Evolutionary conservation across 64 coral and sea anemone genomes (phyloP), one percentile per base, ranked within the genome.

Genomic region (Anthopleura sola): DNA sequence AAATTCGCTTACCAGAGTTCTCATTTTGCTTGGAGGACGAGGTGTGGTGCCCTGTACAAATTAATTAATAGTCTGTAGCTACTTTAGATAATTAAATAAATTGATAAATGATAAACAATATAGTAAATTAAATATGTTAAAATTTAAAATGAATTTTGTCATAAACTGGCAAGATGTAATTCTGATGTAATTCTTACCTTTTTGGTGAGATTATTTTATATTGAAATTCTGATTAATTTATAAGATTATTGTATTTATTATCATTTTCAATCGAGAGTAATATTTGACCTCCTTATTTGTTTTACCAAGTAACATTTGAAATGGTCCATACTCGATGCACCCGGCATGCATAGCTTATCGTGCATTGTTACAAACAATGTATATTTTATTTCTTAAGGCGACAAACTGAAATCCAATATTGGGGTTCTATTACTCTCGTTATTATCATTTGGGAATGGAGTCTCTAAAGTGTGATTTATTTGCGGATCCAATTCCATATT

Each of bases 191-290:
- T 66, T 66, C 24, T 66, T 23, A 11, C 60, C 60, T 66, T 66
- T 66, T 66, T 3, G 20, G 24, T 66, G 24, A 66, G 23, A 23
- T 66, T 26, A 66, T 66, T 66, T 66, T 66, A 23, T 66, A 66
- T 66, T 66, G 23, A 66, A 66, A 26, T n/a, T 29, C 16, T 66
- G n/a, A 66, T 28, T 66, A 66, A 66, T 66, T 29, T 66, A 66
- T 66, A 24, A 66, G 60, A 66, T 66, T 66, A 66, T 66, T 11
- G 24, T 66, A 66, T 66, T 66, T 66, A 66, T 66, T 66, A 66
- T 66, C 11, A 26, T 66, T 26, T 66, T 66, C n/a, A 66, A 44
- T 44, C 0, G 40, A 44, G 4, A 44, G 40, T 44, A 44, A 44
- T 44, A 44, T 44, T 44, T 44, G 4, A 44, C 40, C 40, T 44